Evolutionary conservation across 37 sponge, comb jelly and placozoan genomes (phyloP).

Genomic region (Chondrosia reniformis): DNA sequence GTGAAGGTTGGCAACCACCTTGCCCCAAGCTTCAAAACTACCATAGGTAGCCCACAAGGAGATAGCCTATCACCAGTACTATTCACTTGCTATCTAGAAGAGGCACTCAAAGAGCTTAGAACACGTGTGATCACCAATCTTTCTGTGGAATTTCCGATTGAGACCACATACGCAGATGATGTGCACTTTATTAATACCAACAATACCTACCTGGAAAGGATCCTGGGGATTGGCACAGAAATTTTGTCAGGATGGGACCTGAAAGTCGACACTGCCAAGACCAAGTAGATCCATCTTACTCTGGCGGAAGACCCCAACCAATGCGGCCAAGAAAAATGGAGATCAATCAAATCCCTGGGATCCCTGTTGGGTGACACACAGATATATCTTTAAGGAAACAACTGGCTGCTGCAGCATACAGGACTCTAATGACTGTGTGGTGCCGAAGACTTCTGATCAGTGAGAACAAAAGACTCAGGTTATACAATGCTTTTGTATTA

Average conservation of each 20-base stretch:
- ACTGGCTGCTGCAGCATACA: not conserved
- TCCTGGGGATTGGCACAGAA: not conserved
- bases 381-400: slow-evolving; percentile 8
- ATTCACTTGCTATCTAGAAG: slow-evolving; percentile 18
- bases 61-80: slow-evolving; percentile 1
- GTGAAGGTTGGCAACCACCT: not conserved
- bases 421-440: slow-evolving; percentile 8
- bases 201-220: not conserved
- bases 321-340: slow-evolving; percentile 12
- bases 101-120: not conserved
- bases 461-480: not conserved
- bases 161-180: slow-evolving; percentile 4
- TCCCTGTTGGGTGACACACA: slow-evolving; percentile 12
- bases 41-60: not conserved
- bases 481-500: slow-evolving; percentile 3
- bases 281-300: slow-evolving; percentile 1
- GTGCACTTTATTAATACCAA: slow-evolving; percentile 4
- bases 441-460: not conserved
- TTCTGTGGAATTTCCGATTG: not conserved
- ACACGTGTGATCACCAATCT: not conserved
- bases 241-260: slow-evolving; percentile 10
- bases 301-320: slow-evolving; percentile 14
- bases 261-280: slow-evolving; percentile 4
- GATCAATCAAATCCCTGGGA: not conserved
- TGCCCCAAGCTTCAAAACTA: not conserved